These are phyloP conservation scores for Mormyrus hasselquistii DNA, from an alignment of 2,797 vertebrate species.

Conservation along the genomic window DNA sequence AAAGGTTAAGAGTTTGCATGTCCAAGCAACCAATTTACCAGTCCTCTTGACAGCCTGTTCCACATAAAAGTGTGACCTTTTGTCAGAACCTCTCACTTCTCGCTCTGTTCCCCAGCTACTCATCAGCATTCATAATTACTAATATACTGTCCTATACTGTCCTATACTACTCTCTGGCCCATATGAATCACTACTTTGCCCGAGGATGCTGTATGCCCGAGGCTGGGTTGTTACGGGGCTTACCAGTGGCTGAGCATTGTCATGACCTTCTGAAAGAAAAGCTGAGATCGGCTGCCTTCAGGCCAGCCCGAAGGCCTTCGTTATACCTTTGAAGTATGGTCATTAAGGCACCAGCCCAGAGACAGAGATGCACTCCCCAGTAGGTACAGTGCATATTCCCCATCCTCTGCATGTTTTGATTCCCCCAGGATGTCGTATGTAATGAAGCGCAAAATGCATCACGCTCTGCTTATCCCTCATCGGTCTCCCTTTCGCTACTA, in stretches of 20 bases:
- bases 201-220: neutral
- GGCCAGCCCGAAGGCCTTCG: neutral
- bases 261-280: conserved; percentile 32
- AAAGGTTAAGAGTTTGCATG: neutral
- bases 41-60: neutral
- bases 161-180: neutral
- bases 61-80: neutral
- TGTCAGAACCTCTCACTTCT: neutral
- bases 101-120: neutral
- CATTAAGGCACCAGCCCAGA: neutral
- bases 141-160: neutral
- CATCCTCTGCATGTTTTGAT: neutral
- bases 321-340: conserved; percentile 29
- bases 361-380: neutral
- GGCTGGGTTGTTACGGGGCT: neutral
- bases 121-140: conserved; percentile 1
- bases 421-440: neutral
- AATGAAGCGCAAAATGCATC: neutral
- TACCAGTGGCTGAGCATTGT: conserved; percentile 23
- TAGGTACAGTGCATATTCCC: neutral
- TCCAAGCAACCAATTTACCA: neutral
- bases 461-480: neutral
- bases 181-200: neutral
- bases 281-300: conserved; percentile 22
- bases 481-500: neutral